Evolutionary conservation across 53 echinoderm and acorn worm species (phyloP).

Genomic region (Crossaster papposus): DNA sequence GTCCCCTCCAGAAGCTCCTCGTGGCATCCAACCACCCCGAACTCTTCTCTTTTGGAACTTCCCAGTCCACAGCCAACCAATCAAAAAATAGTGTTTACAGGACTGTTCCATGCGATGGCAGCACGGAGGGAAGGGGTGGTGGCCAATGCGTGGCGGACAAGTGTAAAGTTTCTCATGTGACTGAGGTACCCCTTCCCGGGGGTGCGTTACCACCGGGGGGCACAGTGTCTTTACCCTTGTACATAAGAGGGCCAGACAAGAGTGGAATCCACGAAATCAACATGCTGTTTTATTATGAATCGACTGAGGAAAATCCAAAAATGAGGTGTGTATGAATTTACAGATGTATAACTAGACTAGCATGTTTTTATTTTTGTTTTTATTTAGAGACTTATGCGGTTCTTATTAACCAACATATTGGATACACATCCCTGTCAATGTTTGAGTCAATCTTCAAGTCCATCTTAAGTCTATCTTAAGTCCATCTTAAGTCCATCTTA

Average conservation of each 20-base stretch:
- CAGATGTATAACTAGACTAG: no score
- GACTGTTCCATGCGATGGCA: conserved; percentile 76
- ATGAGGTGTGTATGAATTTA: conserved; percentile 72
- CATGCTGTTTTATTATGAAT: conserved; percentile 94
- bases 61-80: conserved; percentile 70
- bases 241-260: conserved; percentile 89
- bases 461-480: no score
- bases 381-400: no score
- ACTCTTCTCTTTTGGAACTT: conserved; percentile 85
- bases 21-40: conserved; percentile 88
- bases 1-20: conserved; percentile 80
- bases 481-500: no score
- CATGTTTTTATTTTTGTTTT: neutral
- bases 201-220: conserved; percentile 76
- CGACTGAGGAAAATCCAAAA: conserved; percentile 87
- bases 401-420: no score
- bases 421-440: no score
- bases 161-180: conserved; percentile 90
- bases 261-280: conserved; percentile 93
- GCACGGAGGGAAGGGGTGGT: conserved; percentile 47
- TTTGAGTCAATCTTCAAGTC: no score
- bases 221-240: conserved; percentile 80
- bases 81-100: conserved; percentile 70
- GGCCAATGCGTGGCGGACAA: conserved; percentile 59
- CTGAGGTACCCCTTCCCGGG: conserved; percentile 79